phyloP scores from a whole-genome alignment of 2,797 vertebrate species.

The Sebastes elongatus region DNA sequence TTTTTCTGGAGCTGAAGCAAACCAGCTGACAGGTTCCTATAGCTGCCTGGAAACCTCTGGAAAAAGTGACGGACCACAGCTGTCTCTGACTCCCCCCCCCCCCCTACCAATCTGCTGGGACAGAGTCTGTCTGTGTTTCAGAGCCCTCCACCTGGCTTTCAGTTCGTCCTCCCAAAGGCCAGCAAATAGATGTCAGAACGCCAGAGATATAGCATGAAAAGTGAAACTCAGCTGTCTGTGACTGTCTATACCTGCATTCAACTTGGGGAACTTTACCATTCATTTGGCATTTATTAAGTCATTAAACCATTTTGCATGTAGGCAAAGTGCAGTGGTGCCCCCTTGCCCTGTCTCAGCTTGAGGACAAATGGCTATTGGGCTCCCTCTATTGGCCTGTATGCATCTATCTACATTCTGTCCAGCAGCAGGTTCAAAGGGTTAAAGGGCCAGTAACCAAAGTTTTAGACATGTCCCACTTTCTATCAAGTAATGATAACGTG shows the following conservation, averaged over 20 bases:
- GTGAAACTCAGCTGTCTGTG: too few species aligned
- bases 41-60: constrained; percentile 52
- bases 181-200: constrained; percentile 13
- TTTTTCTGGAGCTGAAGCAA: constrained; percentile 41
- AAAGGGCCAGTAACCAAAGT: neutral
- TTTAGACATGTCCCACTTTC: neutral
- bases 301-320: constrained; percentile 33
- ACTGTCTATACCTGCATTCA: neutral
- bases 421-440: constrained; percentile 14
- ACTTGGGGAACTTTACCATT: neutral
- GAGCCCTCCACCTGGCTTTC: constrained; percentile 25
- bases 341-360: constrained; percentile 5
- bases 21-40: constrained; percentile 58
- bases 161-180: neutral
- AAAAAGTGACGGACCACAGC: constrained; percentile 61
- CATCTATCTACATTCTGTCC: constrained; percentile 43
- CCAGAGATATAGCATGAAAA: neutral
- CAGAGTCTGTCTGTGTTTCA: constrained; percentile 24
- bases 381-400: constrained; percentile 78
- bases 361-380: constrained; percentile 74
- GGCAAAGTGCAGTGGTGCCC: constrained; percentile 13
- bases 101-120: constrained; percentile 57
- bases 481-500: neutral
- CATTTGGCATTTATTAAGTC: constrained; percentile 18
- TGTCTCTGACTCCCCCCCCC: constrained; percentile 12